These are phyloP conservation scores for Xestia ashworthii DNA, from an alignment of 2,888 invertebrate species.

Conservation along the genomic window DNA sequence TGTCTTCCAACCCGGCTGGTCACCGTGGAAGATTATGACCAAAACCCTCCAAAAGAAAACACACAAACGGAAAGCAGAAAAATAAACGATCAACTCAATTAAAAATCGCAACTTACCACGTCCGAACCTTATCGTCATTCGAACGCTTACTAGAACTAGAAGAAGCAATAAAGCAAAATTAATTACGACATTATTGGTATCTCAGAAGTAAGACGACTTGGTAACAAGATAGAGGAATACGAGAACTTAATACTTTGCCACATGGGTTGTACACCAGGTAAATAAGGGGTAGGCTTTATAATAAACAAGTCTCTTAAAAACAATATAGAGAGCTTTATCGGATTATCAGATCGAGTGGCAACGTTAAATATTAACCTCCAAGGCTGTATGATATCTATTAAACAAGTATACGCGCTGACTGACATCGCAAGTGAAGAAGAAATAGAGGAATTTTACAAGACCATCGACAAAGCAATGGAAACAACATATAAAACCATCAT, in stretches of 20 bases:
- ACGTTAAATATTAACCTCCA: not conserved
- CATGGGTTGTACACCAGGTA: constrained; percentile 33
- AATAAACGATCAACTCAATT: not conserved
- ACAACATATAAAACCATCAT: not conserved
- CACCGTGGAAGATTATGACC: constrained; percentile 47
- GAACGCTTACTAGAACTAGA: constrained; percentile 38
- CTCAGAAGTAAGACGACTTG: constrained; percentile 39
- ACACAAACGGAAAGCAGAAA: not conserved
- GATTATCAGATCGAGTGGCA: not conserved
- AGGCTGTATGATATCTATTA: not conserved
- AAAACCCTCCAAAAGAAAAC: constrained; percentile 27
- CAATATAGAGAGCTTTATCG: constrained; percentile 29
- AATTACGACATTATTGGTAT: constrained; percentile 52
- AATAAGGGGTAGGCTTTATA: constrained; percentile 42
- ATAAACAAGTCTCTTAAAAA: constrained; percentile 41
- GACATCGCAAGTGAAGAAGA: not conserved
- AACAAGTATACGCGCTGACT: not conserved
- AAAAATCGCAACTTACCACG: constrained; percentile 33
- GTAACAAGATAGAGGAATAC: constrained; percentile 45
- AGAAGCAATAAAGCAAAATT: constrained; percentile 29
- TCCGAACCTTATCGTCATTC: constrained; percentile 29
- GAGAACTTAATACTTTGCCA: constrained; percentile 36
- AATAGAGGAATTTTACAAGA: not conserved
- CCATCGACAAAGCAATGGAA: not conserved
- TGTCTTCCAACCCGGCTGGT: too few species aligned